Conservation (phyloP, 2,888 invertebrate genomes). For the Dryococelus australis region DNA sequence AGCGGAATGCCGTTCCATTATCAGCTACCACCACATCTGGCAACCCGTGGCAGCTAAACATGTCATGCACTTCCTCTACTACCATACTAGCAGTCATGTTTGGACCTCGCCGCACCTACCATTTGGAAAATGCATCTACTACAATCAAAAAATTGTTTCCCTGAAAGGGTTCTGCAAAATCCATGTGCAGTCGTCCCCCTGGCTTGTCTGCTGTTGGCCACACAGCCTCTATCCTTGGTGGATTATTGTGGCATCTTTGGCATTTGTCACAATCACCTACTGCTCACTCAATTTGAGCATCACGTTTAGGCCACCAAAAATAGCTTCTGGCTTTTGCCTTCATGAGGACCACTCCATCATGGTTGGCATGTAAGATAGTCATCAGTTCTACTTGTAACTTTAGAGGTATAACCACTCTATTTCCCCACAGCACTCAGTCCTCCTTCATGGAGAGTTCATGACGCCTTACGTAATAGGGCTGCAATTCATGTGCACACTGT, state of each 20-base stretch:
- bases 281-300: conserved; percentile 40
- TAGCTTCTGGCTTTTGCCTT: conserved; percentile 39
- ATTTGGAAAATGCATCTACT: neutral
- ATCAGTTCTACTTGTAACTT: conserved; percentile 23
- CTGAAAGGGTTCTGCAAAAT: conserved; percentile 48
- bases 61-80: neutral
- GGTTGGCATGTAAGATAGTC: neutral
- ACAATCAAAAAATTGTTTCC: conserved; percentile 18
- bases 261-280: conserved; percentile 38
- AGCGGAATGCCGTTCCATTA: neutral
- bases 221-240: conserved; percentile 37
- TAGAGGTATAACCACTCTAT: conserved; percentile 45
- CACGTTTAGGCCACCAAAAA: conserved; percentile 43
- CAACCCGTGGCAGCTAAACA: neutral
- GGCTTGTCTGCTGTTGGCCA: conserved; percentile 47
- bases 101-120: neutral
- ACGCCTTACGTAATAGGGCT: neutral
- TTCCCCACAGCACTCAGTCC: conserved; percentile 46
- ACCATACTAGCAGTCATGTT: neutral
- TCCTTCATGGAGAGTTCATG: neutral
- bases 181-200: conserved; percentile 46
- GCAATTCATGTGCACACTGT: no score
- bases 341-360: conserved; percentile 6
- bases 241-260: conserved; percentile 45
- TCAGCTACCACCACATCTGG: neutral